Evolutionary conservation across 2,888 invertebrate genomes (phyloP), one percentile per base, ranked within the genome.

Genomic region (Thereva nobilitata): DNA sequence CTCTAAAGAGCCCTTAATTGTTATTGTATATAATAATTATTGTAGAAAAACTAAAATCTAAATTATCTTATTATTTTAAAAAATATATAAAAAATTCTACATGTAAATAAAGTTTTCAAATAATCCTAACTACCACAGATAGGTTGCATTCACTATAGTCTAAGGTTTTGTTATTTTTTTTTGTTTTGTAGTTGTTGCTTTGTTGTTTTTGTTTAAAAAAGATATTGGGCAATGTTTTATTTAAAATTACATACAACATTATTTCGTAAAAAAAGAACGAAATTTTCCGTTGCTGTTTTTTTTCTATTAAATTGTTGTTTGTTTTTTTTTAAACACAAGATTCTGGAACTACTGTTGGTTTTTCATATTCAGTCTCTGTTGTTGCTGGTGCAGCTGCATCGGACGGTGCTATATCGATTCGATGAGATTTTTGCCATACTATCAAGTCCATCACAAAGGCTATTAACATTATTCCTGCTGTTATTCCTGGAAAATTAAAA

Each of bases 391-490:
- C 75, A 9, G 77, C 81, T 23, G 23, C 23, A 61, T 66, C 59
- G 37, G 57, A 53, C 1, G 86, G 86, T 74, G 86, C 86, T 79
- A 87, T 86, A 76, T 86, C 86, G 74, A 95, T 93, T 75, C 90
- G 90, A 65, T 90, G 89, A 50, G 94, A 93, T 79, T 92, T 92
- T 77, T 90, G 90, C 92, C 93, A 95, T 38, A 95, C 94, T 59
- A 93, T 85, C 74, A 93, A 78, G 82, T 95, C 95, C 81, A 94
- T 92, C 72, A 94, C 84, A 79, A 94, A 95, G 67, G 94, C 95
- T 66, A 92, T 84, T 76, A 92, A 86, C 85, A 95, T 88, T 70
- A 95, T 88, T 38, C 88, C 88, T 59, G 93, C 91, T 0, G 95
- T 94, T 66, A 92, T 89, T 74, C 95, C 94, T 94, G 80, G 0